These are phyloP conservation scores for Microtus ochrogaster DNA, from an alignment of 2,113 vertebrate species.

Conservation along the genomic window DNA sequence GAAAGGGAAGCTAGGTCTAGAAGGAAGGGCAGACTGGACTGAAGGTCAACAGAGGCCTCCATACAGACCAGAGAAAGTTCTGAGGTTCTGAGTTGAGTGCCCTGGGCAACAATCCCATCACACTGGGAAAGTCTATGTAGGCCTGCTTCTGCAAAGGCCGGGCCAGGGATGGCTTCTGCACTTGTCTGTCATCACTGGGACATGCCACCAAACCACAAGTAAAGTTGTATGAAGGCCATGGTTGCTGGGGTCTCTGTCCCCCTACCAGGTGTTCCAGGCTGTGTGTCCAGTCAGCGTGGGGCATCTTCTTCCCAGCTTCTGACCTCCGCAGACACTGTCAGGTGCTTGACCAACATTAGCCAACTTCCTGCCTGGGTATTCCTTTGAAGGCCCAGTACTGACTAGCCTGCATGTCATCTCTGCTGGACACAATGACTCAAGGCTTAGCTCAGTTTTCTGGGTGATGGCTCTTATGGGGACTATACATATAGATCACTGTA, in stretches of 20 bases:
- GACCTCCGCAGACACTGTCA: fast-evolving
- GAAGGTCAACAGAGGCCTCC: background rate
- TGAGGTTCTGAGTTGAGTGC: background rate
- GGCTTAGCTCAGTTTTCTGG: background rate
- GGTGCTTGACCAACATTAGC: background rate
- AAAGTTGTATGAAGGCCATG: background rate
- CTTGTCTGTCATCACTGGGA: background rate
- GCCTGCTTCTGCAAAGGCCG: too few relatives aligned
- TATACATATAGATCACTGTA: background rate
- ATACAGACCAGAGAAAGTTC: background rate
- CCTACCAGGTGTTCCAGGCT: background rate
- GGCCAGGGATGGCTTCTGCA: background rate
- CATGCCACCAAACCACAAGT: too few relatives aligned
- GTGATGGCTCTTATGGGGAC: background rate
- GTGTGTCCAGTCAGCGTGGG: background rate
- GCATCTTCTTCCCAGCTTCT: background rate
- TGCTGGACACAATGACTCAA: background rate
- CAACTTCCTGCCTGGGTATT: background rate
- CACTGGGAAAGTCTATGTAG: background rate
- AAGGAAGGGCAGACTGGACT: background rate
- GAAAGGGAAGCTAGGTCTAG: background rate
- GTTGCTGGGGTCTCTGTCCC: fast-evolving
- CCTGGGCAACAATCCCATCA: too few relatives aligned
- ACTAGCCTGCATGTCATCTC: too few relatives aligned
- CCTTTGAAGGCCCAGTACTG: background rate